Evolutionary conservation across 2,797 vertebrate species (phyloP).

Genomic region (Hipposideros larvatus): DNA sequence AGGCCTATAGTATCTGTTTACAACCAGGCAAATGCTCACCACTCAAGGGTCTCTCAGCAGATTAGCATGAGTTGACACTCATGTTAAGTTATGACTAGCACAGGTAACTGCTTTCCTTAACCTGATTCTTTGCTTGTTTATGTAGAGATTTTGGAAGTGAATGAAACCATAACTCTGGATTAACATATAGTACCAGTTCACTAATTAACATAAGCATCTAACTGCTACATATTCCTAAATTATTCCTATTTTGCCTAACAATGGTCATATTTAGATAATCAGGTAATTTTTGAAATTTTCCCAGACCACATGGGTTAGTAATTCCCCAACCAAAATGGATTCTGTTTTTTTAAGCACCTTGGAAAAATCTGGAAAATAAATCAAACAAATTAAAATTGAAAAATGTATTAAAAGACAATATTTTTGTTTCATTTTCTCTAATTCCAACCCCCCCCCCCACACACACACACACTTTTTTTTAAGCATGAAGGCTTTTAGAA

Average conservation of each 20-base stretch:
- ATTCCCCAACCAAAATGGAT: neutral
- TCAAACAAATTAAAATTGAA: slow-evolving; percentile 30
- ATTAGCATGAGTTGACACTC: neutral
- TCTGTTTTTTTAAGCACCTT: neutral
- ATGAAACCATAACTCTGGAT: slow-evolving; percentile 7
- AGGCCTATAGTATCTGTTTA: neutral
- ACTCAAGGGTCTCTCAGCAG: neutral
- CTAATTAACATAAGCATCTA: neutral
- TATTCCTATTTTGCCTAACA: slow-evolving; percentile 27
- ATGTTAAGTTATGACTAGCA: no score
- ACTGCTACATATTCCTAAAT: neutral
- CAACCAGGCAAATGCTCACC: neutral
- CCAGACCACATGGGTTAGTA: neutral
- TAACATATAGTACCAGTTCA: neutral
- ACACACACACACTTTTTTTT: neutral
- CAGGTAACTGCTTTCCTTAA: neutral
- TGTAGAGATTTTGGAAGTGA: neutral
- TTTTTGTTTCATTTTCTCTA: slow-evolving; percentile 31
- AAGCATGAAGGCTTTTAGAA: slow-evolving; percentile 46
- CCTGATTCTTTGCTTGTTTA: neutral
- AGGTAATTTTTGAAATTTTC: neutral
- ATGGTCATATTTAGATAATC: neutral
- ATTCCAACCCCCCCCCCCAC: neutral
- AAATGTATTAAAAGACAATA: neutral
- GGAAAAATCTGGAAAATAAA: slow-evolving; percentile 18